These are phyloP conservation scores for Sternotherus odoratus DNA, from an alignment of 2,797 vertebrate species.

Conservation along the genomic window DNA sequence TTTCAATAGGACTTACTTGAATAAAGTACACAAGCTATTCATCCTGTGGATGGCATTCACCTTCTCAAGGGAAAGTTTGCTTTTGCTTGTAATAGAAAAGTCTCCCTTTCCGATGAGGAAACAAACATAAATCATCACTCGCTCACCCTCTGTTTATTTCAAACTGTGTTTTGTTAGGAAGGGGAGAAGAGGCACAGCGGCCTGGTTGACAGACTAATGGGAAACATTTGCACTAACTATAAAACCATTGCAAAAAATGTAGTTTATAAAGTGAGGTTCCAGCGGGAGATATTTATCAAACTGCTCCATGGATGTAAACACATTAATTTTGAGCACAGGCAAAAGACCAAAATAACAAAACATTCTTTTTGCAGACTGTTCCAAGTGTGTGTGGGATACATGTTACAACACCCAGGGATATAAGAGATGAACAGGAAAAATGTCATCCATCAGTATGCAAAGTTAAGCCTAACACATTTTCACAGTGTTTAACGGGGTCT, in stretches of 20 bases:
- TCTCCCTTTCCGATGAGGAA: neutral
- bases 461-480: neutral
- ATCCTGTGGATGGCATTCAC: neutral
- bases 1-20: neutral
- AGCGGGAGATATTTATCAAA: slow-evolving; percentile 31
- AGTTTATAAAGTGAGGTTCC: slow-evolving; percentile 21
- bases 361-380: neutral
- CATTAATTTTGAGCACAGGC: neutral
- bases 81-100: neutral
- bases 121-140: neutral
- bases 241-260: neutral
- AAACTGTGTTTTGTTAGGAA: neutral
- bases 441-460: fast-evolving
- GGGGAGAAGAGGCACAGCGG: neutral
- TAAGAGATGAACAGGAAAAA: neutral
- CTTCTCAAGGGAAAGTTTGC: neutral
- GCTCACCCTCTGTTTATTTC: neutral
- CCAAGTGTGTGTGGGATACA: neutral
- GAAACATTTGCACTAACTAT: slow-evolving; percentile 33
- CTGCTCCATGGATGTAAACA: neutral
- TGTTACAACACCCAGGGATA: neutral
- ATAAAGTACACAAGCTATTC: neutral
- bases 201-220: neutral
- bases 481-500: neutral
- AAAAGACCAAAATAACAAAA: neutral